Evolutionary conservation across 2,888 invertebrate genomes (phyloP).

Genomic region (Heliconius erato): DNA sequence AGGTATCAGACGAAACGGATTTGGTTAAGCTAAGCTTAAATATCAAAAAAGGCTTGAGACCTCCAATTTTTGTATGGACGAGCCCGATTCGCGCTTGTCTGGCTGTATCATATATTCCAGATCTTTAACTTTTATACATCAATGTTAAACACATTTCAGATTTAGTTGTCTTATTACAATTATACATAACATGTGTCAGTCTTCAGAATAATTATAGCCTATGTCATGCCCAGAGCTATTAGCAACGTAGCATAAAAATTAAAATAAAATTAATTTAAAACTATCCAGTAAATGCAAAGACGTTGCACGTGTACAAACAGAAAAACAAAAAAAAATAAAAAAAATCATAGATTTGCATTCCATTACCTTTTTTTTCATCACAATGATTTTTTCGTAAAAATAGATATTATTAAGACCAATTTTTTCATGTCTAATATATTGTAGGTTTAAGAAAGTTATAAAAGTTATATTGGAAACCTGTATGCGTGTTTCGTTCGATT

Average conservation of each 20-base stretch:
- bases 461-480: slow-evolving; percentile 26
- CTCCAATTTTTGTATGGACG: too few relatives aligned
- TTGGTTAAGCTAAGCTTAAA: too few relatives aligned
- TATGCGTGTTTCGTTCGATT: slow-evolving; percentile 37
- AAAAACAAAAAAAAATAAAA: neutral
- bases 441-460: slow-evolving; percentile 13
- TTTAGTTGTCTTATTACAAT: too few relatives aligned
- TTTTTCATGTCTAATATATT: neutral
- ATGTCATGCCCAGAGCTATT: neutral
- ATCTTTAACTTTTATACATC: too few relatives aligned
- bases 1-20: too few relatives aligned
- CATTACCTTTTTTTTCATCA: neutral
- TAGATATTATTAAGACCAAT: neutral
- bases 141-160: too few relatives aligned
- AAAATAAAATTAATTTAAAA: neutral
- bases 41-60: too few relatives aligned
- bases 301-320: neutral
- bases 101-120: too few relatives aligned
- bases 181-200: too few relatives aligned
- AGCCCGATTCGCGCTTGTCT: too few relatives aligned
- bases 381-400: neutral
- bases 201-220: neutral
- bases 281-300: neutral
- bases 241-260: neutral
- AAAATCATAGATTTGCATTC: neutral